A percentile compares a stretch with the other conserved stretches of the same genome.
Evolutionary conservation across 92 coral and sea anemone species (phyloP).

Genomic region (Chrysogorgia sp.): DNA sequence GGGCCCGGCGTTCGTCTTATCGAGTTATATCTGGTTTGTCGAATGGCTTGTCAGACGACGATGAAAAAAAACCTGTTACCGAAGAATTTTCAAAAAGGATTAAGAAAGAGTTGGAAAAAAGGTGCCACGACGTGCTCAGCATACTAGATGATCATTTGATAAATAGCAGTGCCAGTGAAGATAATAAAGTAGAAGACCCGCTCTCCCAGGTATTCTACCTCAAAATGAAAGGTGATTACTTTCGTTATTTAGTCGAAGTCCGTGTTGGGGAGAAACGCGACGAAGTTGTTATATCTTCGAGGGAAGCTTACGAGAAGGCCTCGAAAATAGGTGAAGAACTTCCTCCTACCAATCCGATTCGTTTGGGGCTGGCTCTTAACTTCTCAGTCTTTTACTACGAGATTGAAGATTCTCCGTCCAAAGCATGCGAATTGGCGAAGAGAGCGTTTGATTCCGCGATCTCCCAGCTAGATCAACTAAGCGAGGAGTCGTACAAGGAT

Average conservation of each 20-base stretch:
- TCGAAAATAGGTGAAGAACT: constrained; percentile 31
- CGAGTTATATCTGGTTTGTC: constrained; percentile 78
- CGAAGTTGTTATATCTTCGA: background rate
- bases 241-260: constrained; percentile 89
- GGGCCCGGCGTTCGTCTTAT: constrained; percentile 95
- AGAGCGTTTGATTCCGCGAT: constrained; percentile 59
- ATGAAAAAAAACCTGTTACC: constrained; percentile 34
- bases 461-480: constrained; percentile 54
- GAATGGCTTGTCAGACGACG: constrained; percentile 48
- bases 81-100: constrained; percentile 48
- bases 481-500: constrained; percentile 63
- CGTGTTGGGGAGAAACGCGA: constrained; percentile 5
- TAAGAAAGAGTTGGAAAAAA: constrained; percentile 73
- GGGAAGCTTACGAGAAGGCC: constrained; percentile 18
- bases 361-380: constrained; percentile 86
- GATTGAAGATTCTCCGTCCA: constrained; percentile 45
- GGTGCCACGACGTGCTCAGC: constrained; percentile 75
- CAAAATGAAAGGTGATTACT: constrained; percentile 98
- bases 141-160: constrained; percentile 68
- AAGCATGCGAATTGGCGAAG: constrained; percentile 79
- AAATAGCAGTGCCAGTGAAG: background rate
- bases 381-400: constrained; percentile 91
- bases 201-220: constrained; percentile 75
- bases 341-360: constrained; percentile 69
- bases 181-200: background rate